These are phyloP conservation scores for Aquatica leii DNA, from an alignment of 2,888 invertebrate species.

Conservation along the genomic window DNA sequence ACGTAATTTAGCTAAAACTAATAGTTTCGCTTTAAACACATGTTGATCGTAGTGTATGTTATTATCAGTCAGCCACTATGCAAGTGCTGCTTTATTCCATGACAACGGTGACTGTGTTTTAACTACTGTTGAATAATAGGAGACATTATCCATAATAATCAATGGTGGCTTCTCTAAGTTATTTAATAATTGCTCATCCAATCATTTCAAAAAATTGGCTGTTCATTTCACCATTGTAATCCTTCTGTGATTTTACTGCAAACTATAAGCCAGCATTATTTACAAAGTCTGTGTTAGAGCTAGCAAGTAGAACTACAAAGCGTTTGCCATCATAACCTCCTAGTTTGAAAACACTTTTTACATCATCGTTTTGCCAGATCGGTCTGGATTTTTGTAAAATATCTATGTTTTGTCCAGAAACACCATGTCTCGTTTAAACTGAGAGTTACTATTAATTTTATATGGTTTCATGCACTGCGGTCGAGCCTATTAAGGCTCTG, in stretches of 20 bases:
- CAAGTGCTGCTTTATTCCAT: neutral
- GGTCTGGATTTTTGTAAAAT: constrained; percentile 14
- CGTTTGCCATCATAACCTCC: constrained; percentile 30
- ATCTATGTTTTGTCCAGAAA: constrained; percentile 22
- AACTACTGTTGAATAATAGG: constrained; percentile 12
- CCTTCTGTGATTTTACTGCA: constrained; percentile 1
- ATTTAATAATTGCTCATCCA: constrained; percentile 53
- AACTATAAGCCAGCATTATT: constrained; percentile 6
- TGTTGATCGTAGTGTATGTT: neutral
- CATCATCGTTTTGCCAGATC: constrained; percentile 30
- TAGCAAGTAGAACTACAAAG: constrained; percentile 31
- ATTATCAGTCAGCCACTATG: neutral
- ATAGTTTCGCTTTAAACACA: neutral
- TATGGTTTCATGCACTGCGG: neutral
- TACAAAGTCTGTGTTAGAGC: constrained; percentile 20
- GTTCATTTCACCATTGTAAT: too few species aligned
- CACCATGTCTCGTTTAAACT: constrained; percentile 6
- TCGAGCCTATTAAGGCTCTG: constrained; percentile 1
- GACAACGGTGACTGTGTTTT: constrained; percentile 16
- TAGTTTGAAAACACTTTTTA: constrained; percentile 24
- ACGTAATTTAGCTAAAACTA: neutral
- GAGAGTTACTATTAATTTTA: neutral
- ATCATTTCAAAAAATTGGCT: constrained; percentile 68
- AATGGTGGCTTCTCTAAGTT: constrained; percentile 15
- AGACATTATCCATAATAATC: constrained; percentile 21